phyloP scores from a whole-genome alignment of 2,888 invertebrate genomes.

The Dione juno region DNA sequence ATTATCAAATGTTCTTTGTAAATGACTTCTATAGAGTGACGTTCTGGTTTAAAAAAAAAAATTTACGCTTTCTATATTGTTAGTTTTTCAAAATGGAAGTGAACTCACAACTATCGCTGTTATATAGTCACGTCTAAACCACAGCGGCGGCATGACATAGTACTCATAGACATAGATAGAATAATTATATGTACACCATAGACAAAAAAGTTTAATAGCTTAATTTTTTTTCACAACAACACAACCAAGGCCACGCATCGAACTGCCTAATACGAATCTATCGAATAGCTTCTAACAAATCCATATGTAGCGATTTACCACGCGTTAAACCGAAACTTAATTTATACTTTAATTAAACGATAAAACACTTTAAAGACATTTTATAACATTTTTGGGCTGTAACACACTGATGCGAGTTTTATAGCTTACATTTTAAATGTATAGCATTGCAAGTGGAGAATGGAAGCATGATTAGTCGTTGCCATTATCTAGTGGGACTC shows the following conservation, averaged over 20 bases:
- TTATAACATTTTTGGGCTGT: constrained; percentile 15
- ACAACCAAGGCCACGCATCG: background rate
- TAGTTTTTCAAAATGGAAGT: background rate
- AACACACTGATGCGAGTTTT: background rate
- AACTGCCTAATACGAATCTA: constrained; percentile 14
- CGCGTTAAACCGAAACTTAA: constrained; percentile 36
- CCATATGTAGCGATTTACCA: constrained; percentile 33
- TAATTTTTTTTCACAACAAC: background rate
- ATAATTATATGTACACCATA: too few relatives aligned
- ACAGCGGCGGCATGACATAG: too few relatives aligned
- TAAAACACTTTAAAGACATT: constrained; percentile 27
- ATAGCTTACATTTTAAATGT: background rate
- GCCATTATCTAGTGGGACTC: too few relatives aligned
- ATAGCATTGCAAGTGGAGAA: too few relatives aligned
- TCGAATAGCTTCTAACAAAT: constrained; percentile 23
- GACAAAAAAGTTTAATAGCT: background rate
- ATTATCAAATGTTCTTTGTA: too few relatives aligned
- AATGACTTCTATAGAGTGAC: too few relatives aligned
- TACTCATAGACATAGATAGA: too few relatives aligned
- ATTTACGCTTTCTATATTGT: too few relatives aligned
- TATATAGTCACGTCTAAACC: background rate
- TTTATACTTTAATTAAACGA: constrained; percentile 39
- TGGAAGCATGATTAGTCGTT: too few relatives aligned
- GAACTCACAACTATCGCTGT: background rate
- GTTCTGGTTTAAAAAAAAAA: too few relatives aligned